Base-by-base conservation (phyloP, 2,113 vertebrate genomes). In the Anguilla rostrata region DNA sequence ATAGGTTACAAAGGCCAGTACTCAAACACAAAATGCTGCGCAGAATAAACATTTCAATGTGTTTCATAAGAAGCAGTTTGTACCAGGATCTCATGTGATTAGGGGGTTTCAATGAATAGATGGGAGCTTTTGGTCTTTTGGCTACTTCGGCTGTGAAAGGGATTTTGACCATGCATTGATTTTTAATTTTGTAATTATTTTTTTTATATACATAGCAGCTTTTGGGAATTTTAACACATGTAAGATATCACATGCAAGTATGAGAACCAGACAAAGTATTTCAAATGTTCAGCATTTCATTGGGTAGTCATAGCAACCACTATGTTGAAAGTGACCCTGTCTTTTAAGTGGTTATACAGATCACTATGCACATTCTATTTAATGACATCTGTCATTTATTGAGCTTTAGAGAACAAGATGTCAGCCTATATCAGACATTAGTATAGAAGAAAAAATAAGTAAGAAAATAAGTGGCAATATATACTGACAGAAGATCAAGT, bases 251-350 rank as follows among this genome's bases (percentile, higher is more conserved):
- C 29, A 81, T 22, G 78, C 85, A 86, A 81, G 63, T 41, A 86
- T 63, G 56, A 22, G 39, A 34, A 78, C 41, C 46, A 81, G 39
- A 63, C 39, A 75, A 49, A 83, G 5, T 57, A 49, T 40, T 41
- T 43, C 53, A 75, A 82, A 22, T 81, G 6, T 86, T 53, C 53
- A 83, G 40, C 43, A 81, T 43, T 81, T 18, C 78, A 29, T 49
- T 53, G 9, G n/a, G 86, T 83, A 78, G 81, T 56, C 86, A 83
- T 86, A 78, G 86, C 63, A 86, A 86, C 86, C 18, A 39, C n/a
- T 41, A 78, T 83, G 60, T 83, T 75, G 40, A 78, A 83, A 82
- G 81, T 43, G 29, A 14, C 39, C 66, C 39, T 71, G 46, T 56
- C 81, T 87, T 87, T 86, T 39, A 79, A 75, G 82, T 78, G 49